Evolutionary conservation across 1,140 invertebrate genomes (phyloP).

Genomic region (Acyrthosiphon pisum): DNA sequence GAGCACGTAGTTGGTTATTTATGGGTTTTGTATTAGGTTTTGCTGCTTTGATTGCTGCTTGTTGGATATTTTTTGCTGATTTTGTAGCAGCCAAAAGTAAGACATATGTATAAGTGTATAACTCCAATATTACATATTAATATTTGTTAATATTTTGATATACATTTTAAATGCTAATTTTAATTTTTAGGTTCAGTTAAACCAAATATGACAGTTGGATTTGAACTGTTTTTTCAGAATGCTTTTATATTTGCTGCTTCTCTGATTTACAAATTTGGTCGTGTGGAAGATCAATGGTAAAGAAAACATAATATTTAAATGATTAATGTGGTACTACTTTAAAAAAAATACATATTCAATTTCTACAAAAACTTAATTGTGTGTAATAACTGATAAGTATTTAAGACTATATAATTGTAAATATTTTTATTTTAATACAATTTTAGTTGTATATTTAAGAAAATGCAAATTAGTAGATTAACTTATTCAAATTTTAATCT

Average conservation of each 20-base stretch:
- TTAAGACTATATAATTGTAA: constrained; percentile 5
- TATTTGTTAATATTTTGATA: not conserved
- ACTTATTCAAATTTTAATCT: not conserved
- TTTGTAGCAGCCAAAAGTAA: constrained; percentile 66
- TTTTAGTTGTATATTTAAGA: not conserved
- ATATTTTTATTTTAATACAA: not conserved
- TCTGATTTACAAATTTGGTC: constrained; percentile 91
- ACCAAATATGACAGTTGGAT: constrained; percentile 75
- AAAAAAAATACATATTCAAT: not conserved
- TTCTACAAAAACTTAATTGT: not conserved
- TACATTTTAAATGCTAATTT: constrained; percentile 23
- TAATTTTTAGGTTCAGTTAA: constrained; percentile 11
- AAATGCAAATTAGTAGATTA: not conserved
- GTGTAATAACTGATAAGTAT: constrained; percentile 6
- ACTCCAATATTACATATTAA: not conserved
- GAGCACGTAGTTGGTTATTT: constrained; percentile 94
- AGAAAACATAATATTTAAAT: not conserved
- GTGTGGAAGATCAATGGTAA: constrained; percentile 77
- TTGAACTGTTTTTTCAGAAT: constrained; percentile 94
- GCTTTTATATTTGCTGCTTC: constrained; percentile 92
- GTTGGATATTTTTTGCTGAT: constrained; percentile 93
- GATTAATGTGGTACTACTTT: not conserved
- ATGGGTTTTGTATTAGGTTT: constrained; percentile 96
- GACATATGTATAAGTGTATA: not conserved
- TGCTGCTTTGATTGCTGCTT: constrained; percentile 90